phyloP scores from a whole-genome alignment of 2,888 invertebrate species.

The Metalampra italica region DNA sequence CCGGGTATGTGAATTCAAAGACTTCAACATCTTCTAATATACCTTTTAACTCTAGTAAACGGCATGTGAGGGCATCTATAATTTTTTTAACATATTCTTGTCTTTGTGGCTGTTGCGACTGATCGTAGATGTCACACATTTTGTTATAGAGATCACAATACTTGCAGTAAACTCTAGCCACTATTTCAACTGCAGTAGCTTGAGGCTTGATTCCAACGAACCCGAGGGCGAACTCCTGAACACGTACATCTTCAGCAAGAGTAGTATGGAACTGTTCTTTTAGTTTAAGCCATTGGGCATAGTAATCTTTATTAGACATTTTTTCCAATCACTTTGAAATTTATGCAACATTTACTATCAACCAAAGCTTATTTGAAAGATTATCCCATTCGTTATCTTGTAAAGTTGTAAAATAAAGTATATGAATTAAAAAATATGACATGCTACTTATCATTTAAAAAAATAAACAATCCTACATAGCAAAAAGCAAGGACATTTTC shows the following conservation, averaged over 20 bases:
- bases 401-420: too few species aligned
- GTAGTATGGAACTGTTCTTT: conserved; percentile 43
- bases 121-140: conserved; percentile 79
- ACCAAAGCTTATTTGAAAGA: too few species aligned
- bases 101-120: conserved; percentile 80
- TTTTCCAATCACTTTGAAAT: conserved; percentile 11
- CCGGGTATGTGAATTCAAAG: conserved; percentile 84
- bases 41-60: conserved; percentile 79
- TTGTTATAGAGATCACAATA: conserved; percentile 76
- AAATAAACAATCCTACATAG: too few species aligned
- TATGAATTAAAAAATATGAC: too few species aligned
- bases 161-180: conserved; percentile 70
- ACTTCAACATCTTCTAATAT: conserved; percentile 76
- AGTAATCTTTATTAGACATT: conserved; percentile 28
- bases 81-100: conserved; percentile 74
- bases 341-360: conserved; percentile 2
- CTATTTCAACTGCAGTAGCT: conserved; percentile 63
- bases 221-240: conserved; percentile 49
- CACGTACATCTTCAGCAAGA: conserved; percentile 45
- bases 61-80: conserved; percentile 77
- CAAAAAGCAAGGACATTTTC: too few species aligned
- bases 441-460: too few species aligned
- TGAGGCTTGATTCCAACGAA: conserved; percentile 63
- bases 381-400: too few species aligned
- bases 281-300: conserved; percentile 53